Conservation (phyloP, 2,113 vertebrate genomes). For the Zosterops pallidus region DNA sequence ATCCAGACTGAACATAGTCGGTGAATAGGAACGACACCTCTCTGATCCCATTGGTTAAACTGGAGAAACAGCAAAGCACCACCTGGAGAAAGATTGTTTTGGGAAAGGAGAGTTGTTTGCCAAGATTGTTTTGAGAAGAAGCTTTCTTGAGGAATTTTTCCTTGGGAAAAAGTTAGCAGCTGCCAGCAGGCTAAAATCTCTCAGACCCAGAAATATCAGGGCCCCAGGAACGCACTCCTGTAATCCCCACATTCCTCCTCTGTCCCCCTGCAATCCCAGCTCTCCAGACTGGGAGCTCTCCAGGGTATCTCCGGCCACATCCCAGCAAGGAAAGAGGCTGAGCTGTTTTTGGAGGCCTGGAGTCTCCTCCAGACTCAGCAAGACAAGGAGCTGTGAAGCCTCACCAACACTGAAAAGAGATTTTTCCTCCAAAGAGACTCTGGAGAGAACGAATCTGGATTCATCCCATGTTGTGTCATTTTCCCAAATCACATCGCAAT, state of each 20-base stretch:
- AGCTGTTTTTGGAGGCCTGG: not conserved
- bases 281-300: not conserved
- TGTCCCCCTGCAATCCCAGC: accelerated
- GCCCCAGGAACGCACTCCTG: not conserved
- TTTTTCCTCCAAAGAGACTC: not conserved
- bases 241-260: accelerated
- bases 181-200: too few species aligned
- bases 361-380: not conserved
- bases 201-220: too few species aligned
- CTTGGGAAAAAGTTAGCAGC: too few species aligned
- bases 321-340: not conserved
- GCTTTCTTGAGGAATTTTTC: too few species aligned
- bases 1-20: too few species aligned
- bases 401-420: not conserved
- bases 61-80: too few species aligned
- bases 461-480: not conserved
- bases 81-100: too few species aligned
- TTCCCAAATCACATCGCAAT: not conserved
- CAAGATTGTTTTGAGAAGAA: too few species aligned
- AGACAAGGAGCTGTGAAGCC: not conserved
- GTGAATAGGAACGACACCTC: too few species aligned
- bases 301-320: not conserved
- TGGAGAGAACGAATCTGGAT: not conserved
- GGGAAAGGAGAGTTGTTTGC: too few species aligned
- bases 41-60: too few species aligned